These are phyloP conservation scores for Eulemur rubriventer DNA, from an alignment of 2,797 vertebrate species.

Conservation along the genomic window DNA sequence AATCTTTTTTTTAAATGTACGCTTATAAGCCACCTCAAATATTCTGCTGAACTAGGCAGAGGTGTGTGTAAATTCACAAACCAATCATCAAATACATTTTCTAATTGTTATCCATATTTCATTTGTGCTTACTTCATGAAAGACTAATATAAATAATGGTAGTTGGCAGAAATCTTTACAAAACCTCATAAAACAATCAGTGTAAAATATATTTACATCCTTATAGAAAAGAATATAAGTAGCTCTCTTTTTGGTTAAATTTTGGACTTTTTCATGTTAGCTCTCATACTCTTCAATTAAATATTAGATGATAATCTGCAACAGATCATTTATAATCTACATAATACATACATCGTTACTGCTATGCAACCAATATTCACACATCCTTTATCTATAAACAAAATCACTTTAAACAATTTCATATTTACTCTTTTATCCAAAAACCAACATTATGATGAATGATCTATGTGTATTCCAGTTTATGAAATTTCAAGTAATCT, in stretches of 20 bases:
- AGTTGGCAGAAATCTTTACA: background rate
- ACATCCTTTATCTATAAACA: background rate
- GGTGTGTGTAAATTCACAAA: background rate
- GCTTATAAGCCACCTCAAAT: constrained; percentile 39
- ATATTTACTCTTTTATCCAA: constrained; percentile 38
- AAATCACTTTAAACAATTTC: background rate
- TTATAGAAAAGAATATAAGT: background rate
- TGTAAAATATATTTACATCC: background rate
- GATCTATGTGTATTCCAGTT: background rate
- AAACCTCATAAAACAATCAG: background rate
- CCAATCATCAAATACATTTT: background rate
- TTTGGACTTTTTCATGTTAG: background rate
- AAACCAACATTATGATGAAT: background rate
- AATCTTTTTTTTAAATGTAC: background rate
- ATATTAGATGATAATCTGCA: background rate
- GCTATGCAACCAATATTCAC: background rate
- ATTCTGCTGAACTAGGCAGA: background rate
- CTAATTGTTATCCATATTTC: background rate
- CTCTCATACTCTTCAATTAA: background rate
- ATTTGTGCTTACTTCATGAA: constrained; percentile 28
- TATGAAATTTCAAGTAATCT: constrained; percentile 53
- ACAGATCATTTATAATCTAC: background rate
- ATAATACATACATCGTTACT: background rate
- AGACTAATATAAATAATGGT: constrained; percentile 17
- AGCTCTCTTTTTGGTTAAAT: background rate